Base-by-base conservation (phyloP, 2,888 invertebrate genomes). In the Aleiodes leptofemur region DNA sequence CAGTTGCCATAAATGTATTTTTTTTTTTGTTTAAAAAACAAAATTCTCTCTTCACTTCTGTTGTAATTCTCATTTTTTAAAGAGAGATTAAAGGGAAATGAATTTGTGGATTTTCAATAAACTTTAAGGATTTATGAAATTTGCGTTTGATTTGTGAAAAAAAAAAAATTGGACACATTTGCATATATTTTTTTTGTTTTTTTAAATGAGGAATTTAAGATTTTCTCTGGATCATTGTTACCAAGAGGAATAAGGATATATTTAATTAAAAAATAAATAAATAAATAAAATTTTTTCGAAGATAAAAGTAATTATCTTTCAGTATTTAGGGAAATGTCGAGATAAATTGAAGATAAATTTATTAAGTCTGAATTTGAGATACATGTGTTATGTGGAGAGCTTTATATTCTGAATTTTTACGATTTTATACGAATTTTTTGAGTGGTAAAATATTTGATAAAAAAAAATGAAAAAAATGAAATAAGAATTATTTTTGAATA, bases 1-100 rank as follows among this genome's bases (percentile, higher is more conserved):
- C 34, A 16, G 83, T 85, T 84, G 85, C 84, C 85, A 85, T 85
- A 84, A 79, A 81, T 82, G 77, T 78, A 79, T 79, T 79, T 80
- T 76, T 53, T 79, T 79, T 79, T 80, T 76, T 53, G 6, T 55
- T 43, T 23, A 23, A 23, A 23, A 43, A 43, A 7, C 7, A 43
- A 55, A 55, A 8, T 55, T 55, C 55, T 55, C 16, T 14, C 14
- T n/a, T 61, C 34, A 34, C 0, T 34, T 64, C 48, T 48, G 14
- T 7, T 16, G 11, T 16, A 56, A 56, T 56, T 56, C 14, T 16
- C 14, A 55, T 53, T 53, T 13, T 53, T 11, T 14, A 55, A 9
- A 11, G 43, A 43, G 43, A 43, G 43, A 43, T 43, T 43, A 43
- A 43, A 43, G 43, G 7, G 11, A 43, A 43, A 7, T 11, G 3